Base-by-base conservation (phyloP, 2,113 vertebrate species). In the Lonchura striata region DNA sequence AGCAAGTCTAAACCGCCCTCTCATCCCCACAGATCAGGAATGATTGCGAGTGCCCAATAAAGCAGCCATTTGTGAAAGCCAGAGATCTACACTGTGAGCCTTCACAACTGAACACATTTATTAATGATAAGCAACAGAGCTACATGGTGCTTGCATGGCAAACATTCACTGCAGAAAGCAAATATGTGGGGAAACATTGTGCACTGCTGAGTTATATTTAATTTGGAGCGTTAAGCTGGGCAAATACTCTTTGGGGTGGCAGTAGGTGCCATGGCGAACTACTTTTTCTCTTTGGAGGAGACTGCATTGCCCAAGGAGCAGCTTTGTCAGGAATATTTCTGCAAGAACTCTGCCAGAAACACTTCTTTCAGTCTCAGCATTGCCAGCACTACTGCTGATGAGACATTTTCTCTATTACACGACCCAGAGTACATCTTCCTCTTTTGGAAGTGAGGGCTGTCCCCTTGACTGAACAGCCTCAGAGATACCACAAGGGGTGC, bases 91-190 rank as follows among this genome's bases (percentile, higher is more conserved):
- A 57, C 8, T 1, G 6, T n/a, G 72, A 86, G 59, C 59, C 63
- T 81, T 77, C 10, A 6, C 71, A 83, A 59, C 23, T 1, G 1
- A 77, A 47, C 0, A 1, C 64, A 84, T 46, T 90, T 95, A 77
- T 75, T 75, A 74, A 81, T 66, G 82, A 86, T 75, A 96, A 92
- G 82, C 30, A 75, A 44, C 49, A 66, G 72, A 86, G 56, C 72
- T 90, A 83, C 0, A 0, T 10, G 49, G 56, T 78, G 53, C 92
- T 71, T 46, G n/a, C 69, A 82, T 0, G 1, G 90, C 92, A 95
- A 93, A 81, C 82, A 75, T 47, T 83, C 68, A 20, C 68, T 23
- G 57, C 56, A 75, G 46, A 91, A 95, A 81, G 93, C 76, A 88
- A 92, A 88, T 33, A 92, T 0, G 2, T 4, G 24, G n/a, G 56